Percentiles rank a stretch among this genome's conserved stretches.
Conservation (phyloP, 2,797 vertebrate genomes). For the Smutsia gigantea region DNA sequence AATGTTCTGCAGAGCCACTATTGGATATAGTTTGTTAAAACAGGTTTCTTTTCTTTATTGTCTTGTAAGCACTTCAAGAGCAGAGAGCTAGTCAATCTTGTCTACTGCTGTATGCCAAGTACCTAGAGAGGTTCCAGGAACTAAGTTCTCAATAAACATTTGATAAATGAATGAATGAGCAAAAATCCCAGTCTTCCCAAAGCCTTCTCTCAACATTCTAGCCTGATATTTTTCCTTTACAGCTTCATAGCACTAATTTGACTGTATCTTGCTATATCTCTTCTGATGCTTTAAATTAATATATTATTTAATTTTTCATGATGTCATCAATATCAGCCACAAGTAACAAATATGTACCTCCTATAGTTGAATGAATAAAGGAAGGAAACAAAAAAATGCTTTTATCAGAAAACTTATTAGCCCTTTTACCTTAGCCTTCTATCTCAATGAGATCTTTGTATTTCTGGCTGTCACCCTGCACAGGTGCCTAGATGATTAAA, state of each 20-base stretch:
- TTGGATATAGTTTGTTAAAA: background rate
- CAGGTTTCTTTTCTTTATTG: background rate
- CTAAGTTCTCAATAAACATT: background rate
- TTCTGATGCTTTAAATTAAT: background rate
- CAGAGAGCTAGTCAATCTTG: background rate
- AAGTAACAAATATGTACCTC: background rate
- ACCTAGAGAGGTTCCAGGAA: background rate
- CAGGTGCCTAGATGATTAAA: conserved; percentile 6
- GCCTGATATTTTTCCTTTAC: background rate
- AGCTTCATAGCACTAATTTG: background rate
- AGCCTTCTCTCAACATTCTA: background rate
- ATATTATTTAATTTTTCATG: background rate
- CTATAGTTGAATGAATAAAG: background rate
- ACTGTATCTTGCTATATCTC: background rate
- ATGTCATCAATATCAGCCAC: background rate
- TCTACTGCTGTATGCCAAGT: background rate
- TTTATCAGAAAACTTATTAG: conserved; percentile 14
- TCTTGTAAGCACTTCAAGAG: background rate
- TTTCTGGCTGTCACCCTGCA: conserved; percentile 20
- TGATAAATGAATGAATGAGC: background rate
- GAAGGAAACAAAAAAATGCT: conserved; percentile 14
- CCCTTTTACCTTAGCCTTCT: background rate
- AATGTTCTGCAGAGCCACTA: background rate
- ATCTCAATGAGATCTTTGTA: background rate
- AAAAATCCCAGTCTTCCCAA: background rate